Evolutionary conservation across 1,140 invertebrate genomes (phyloP).

Genomic region (Dendroctonus valens): DNA sequence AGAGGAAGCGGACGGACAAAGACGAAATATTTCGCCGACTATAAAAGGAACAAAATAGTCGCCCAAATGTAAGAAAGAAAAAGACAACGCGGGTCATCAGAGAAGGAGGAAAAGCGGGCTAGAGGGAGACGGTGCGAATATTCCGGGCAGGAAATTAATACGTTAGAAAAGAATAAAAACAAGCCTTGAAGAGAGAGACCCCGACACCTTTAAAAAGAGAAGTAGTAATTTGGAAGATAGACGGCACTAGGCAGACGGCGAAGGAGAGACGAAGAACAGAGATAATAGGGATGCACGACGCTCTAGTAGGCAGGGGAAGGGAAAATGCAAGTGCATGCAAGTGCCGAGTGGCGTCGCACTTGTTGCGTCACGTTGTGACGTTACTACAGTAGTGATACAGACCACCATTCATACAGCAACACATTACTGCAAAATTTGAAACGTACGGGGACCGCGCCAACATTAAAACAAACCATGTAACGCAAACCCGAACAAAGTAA

Average conservation of each 20-base stretch:
- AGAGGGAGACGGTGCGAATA: conserved; percentile 31
- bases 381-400: conserved; percentile 48
- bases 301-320: conserved; percentile 43
- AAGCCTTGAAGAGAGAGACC: conserved; percentile 39
- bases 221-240: conserved; percentile 33
- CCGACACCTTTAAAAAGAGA: conserved; percentile 32
- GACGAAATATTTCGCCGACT: conserved; percentile 37
- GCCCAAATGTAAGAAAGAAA: conserved; percentile 38
- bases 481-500: conserved; percentile 35
- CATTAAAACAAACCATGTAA: conserved; percentile 36
- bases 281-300: conserved; percentile 45
- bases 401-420: conserved; percentile 47
- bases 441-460: conserved; percentile 37
- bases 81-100: conserved; percentile 43
- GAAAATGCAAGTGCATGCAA: conserved; percentile 51
- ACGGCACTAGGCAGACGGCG: conserved; percentile 24
- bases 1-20: conserved; percentile 30
- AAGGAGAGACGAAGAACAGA: conserved; percentile 40
- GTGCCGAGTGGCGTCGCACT: conserved; percentile 51
- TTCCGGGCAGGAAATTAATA: conserved; percentile 46
- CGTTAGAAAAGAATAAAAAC: conserved; percentile 47
- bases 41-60: conserved; percentile 38
- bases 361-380: conserved; percentile 51
- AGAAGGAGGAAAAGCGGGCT: conserved; percentile 32
- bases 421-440: conserved; percentile 45